Percentiles rank a stretch among this genome's conserved stretches.
These are phyloP conservation scores for Cottus gobio DNA, from an alignment of 2,113 vertebrate species.

Conservation along the genomic window DNA sequence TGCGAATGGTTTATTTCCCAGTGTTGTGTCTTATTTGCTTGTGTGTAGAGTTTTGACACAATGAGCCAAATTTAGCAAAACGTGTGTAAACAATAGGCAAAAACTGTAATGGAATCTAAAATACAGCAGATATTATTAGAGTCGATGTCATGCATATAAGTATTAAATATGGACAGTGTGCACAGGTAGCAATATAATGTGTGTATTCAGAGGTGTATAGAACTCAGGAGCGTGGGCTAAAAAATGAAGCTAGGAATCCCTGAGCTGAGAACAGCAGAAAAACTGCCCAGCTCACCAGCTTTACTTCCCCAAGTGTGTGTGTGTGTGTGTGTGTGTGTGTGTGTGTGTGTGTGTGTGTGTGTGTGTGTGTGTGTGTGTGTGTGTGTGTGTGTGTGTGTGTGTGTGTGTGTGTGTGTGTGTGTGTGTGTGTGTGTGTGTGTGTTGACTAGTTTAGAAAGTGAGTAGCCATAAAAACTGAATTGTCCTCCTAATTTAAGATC, in stretches of 20 bases:
- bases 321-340: not conserved
- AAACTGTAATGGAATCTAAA: not conserved
- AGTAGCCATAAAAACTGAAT: not conserved
- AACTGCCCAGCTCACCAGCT: conserved; percentile 12
- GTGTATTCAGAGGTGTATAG: not conserved
- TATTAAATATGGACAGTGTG: not conserved
- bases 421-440: not conserved
- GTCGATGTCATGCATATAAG: not conserved
- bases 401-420: not conserved
- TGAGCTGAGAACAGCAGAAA: conserved; percentile 21
- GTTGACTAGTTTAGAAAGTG: not conserved
- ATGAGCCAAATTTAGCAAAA: too few relatives aligned
- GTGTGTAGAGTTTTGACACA: too few relatives aligned
- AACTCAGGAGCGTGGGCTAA: conserved; percentile 10
- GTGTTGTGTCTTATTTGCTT: too few relatives aligned
- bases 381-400: not conserved
- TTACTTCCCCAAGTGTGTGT: not conserved
- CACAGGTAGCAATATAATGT: not conserved
- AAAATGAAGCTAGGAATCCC: not conserved
- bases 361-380: not conserved
- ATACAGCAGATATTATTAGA: not conserved
- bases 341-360: not conserved
- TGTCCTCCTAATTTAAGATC: not conserved
- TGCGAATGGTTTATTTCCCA: too few relatives aligned
- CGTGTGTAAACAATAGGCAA: too few relatives aligned